Percentiles rank a stretch among this genome's conserved stretches.
Conservation (phyloP, 2,888 invertebrate genomes). For the Diabrotica balteata region DNA sequence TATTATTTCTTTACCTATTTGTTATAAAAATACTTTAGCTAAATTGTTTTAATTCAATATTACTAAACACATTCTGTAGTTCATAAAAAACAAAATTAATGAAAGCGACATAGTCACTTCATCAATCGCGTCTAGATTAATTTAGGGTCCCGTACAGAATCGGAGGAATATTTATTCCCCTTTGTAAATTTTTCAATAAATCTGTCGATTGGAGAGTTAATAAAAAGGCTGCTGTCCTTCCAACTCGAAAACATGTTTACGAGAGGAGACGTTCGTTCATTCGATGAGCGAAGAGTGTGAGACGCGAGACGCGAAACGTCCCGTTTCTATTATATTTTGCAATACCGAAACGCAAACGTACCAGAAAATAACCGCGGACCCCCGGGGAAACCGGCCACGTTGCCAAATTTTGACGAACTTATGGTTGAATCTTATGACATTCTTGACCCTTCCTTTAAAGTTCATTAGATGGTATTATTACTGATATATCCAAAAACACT, state of each 20-base stretch:
- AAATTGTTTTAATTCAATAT: too few species aligned
- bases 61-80: too few species aligned
- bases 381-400: constrained; percentile 8
- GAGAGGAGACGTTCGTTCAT: constrained; percentile 16
- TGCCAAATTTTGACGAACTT: constrained; percentile 6
- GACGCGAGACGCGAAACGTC: constrained; percentile 1
- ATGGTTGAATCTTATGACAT: background rate
- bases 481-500: too few species aligned
- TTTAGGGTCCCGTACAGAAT: constrained; percentile 19
- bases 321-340: constrained; percentile 29
- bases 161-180: constrained; percentile 22
- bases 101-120: background rate
- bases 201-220: constrained; percentile 24
- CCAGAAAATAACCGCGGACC: constrained; percentile 33
- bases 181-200: constrained; percentile 22
- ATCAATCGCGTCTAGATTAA: constrained; percentile 22
- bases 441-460: too few species aligned
- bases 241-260: constrained; percentile 32
- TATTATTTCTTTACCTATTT: too few species aligned
- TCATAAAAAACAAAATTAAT: background rate
- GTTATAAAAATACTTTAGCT: too few species aligned
- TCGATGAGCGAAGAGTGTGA: background rate
- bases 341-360: constrained; percentile 34
- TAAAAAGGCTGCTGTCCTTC: constrained; percentile 22
- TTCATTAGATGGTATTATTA: too few species aligned